Evolutionary conservation across 2,797 vertebrate genomes (phyloP).

Genomic region (Scolopax bukidnonensis): DNA sequence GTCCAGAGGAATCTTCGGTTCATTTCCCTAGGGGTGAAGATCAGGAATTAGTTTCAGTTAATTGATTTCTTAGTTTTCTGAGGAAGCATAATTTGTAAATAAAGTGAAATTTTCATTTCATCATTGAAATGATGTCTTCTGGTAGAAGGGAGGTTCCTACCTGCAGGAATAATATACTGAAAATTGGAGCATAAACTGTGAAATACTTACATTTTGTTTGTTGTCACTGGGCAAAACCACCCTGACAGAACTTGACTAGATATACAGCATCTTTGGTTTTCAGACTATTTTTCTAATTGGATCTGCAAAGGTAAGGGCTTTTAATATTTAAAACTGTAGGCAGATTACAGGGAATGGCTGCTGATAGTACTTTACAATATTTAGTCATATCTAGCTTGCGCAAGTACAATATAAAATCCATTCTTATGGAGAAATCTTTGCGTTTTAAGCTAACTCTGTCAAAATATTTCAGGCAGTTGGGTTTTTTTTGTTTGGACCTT

Average conservation of each 20-base stretch:
- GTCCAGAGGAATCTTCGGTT: neutral
- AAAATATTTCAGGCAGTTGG: neutral
- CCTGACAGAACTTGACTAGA: neutral
- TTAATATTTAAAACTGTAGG: neutral
- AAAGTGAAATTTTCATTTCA: neutral
- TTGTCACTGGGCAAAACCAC: neutral
- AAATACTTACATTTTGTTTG: fast-evolving
- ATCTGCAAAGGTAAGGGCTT: neutral
- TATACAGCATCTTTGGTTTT: neutral
- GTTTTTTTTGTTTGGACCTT: neutral
- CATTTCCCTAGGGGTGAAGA: neutral
- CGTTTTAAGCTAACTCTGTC: neutral
- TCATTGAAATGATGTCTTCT: neutral
- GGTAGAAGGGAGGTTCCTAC: neutral
- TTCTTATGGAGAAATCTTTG: neutral
- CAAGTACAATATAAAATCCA: neutral
- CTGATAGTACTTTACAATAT: neutral
- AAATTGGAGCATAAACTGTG: neutral
- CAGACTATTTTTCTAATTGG: neutral
- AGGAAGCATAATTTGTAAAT: neutral
- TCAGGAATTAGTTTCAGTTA: neutral
- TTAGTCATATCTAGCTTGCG: neutral
- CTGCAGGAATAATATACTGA: neutral
- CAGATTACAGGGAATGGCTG: neutral
- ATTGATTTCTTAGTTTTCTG: neutral